Evolutionary conservation across 1,140 invertebrate genomes (phyloP).

Genomic region (Drosophila nigromelanica): DNA sequence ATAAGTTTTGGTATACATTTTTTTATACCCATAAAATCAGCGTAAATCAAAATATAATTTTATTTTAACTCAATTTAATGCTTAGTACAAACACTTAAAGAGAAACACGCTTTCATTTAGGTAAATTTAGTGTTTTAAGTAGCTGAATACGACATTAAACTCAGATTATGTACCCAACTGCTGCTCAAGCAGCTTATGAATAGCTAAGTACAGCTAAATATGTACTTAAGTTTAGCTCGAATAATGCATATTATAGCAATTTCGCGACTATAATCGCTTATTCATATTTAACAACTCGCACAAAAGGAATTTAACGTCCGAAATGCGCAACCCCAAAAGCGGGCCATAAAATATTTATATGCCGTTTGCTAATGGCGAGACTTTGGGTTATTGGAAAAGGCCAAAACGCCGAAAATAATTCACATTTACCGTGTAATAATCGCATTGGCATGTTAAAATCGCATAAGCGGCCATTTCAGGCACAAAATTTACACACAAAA

Average conservation of each 20-base stretch:
- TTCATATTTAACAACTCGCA: background rate
- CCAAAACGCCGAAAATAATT: conserved; percentile 15
- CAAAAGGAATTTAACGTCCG: background rate
- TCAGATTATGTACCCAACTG: background rate
- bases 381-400: conserved; percentile 22
- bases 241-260: conserved; percentile 14
- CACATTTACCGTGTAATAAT: conserved; percentile 45
- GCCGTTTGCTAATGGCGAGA: conserved; percentile 46
- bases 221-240: conserved; percentile 3
- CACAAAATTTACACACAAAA: conserved; percentile 59
- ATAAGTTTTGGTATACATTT: background rate
- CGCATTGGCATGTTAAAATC: conserved; percentile 57
- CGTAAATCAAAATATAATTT: background rate
- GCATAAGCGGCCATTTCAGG: conserved; percentile 50
- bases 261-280: conserved; percentile 1
- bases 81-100: background rate
- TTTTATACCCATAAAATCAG: too few relatives aligned
- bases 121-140: background rate
- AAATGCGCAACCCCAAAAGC: conserved; percentile 34
- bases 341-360: conserved; percentile 58
- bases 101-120: background rate
- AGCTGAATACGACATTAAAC: background rate
- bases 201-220: background rate
- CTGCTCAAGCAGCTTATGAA: background rate
- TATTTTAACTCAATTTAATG: background rate